Evolutionary conservation across 2,113 vertebrate genomes (phyloP).

Genomic region (Argyrosomus japonicus): DNA sequence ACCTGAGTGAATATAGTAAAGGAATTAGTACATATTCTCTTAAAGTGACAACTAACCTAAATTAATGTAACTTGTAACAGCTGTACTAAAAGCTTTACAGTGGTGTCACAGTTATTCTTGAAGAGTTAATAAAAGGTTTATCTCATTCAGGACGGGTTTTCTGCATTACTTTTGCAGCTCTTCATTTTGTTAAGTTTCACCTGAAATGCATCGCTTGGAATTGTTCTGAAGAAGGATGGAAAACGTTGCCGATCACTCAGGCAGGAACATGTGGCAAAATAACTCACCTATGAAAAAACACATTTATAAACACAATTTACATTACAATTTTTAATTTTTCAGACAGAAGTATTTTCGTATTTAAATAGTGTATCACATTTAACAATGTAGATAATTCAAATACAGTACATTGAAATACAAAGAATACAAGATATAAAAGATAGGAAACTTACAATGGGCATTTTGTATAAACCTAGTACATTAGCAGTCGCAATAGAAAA

Average conservation of each 20-base stretch:
- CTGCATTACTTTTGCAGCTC: neutral
- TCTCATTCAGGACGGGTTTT: too few species aligned
- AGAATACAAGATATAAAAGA: neutral
- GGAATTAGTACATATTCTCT: neutral
- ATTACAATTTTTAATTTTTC: neutral
- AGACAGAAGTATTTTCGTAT: neutral
- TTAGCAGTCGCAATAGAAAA: neutral
- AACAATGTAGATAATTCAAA: neutral
- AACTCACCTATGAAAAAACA: neutral
- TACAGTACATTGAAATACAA: neutral
- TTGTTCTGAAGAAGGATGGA: slow-evolving; percentile 34
- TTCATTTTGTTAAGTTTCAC: neutral
- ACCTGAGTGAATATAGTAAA: neutral
- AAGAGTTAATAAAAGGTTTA: neutral
- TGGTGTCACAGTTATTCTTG: neutral
- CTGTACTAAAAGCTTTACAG: neutral
- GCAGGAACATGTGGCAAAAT: slow-evolving; percentile 19
- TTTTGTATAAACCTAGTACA: neutral
- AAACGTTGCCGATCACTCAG: slow-evolving; percentile 1
- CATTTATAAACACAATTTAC: neutral
- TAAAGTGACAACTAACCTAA: too few species aligned
- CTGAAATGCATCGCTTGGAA: slow-evolving; percentile 20
- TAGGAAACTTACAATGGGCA: neutral
- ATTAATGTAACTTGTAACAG: neutral
- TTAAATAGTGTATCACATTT: neutral